phyloP scores from a whole-genome alignment of 2,113 vertebrate genomes.

The Myrmecobius fasciatus region DNA sequence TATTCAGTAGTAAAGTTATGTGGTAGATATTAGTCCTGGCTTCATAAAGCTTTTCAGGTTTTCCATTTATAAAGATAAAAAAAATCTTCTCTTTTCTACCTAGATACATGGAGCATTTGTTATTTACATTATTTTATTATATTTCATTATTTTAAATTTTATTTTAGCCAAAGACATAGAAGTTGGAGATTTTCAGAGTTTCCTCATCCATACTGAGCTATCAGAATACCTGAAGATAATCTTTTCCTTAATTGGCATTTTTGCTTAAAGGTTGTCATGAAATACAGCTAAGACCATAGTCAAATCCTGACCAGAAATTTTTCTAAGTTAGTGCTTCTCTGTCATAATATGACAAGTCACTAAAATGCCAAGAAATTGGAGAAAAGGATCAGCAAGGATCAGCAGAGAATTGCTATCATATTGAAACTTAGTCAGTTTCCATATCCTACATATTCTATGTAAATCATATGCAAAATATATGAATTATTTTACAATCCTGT shows the following conservation, averaged over 20 bases:
- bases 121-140: not conserved
- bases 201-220: not conserved
- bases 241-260: not conserved
- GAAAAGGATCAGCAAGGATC: not conserved
- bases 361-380: not conserved
- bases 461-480: not conserved
- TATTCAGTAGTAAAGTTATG: slow-evolving; percentile 53
- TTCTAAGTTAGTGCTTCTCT: not conserved
- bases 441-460: not conserved
- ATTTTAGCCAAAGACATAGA: not conserved
- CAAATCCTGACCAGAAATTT: not conserved
- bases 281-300: not conserved
- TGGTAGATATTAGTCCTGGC: slow-evolving; percentile 44
- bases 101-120: not conserved
- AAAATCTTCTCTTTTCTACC: not conserved
- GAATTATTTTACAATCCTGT: not conserved
- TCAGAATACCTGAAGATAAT: not conserved
- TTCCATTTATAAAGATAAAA: not conserved
- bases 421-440: not conserved
- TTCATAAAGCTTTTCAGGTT: slow-evolving; percentile 42
- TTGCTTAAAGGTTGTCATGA: not conserved
- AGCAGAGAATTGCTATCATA: not conserved
- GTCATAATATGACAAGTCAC: not conserved
- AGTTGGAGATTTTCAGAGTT: not conserved
- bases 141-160: not conserved